phyloP scores from a whole-genome alignment of 2,888 invertebrate species.

The Hirudinaria manillensis region DNA sequence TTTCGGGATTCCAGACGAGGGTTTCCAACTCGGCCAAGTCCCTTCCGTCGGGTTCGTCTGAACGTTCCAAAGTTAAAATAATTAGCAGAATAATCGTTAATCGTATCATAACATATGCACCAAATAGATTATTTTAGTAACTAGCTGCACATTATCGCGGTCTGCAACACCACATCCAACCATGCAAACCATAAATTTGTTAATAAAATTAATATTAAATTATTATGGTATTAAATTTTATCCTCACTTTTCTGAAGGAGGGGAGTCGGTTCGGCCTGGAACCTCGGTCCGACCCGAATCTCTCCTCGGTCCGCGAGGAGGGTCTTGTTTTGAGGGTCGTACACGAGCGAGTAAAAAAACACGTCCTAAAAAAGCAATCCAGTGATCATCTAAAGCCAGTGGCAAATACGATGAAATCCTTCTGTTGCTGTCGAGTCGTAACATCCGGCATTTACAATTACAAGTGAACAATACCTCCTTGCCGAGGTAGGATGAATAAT shows the following conservation, averaged over 20 bases:
- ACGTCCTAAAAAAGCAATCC: slow-evolving; percentile 69
- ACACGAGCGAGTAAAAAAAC: slow-evolving; percentile 99
- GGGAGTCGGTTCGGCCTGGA: slow-evolving; percentile 79
- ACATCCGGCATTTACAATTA: neutral
- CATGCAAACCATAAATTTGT: neutral
- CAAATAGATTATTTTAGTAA: too few species aligned
- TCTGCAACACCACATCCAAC: neutral
- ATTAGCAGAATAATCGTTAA: neutral
- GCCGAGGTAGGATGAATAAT: slow-evolving; percentile 87
- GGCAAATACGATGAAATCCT: neutral
- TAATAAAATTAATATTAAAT: neutral
- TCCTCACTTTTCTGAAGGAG: slow-evolving; percentile 66
- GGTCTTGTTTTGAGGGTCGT: slow-evolving; percentile 97
- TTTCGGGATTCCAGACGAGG: slow-evolving; percentile 87
- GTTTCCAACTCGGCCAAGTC: slow-evolving; percentile 75
- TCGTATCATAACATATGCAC: neutral
- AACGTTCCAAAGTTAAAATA: slow-evolving; percentile 4
- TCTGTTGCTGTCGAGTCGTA: neutral
- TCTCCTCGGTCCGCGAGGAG: slow-evolving; percentile 94
- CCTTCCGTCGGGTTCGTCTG: slow-evolving; percentile 62
- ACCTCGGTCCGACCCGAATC: slow-evolving; percentile 82
- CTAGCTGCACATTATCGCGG: too few species aligned
- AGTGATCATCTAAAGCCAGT: neutral
- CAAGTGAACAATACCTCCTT: slow-evolving; percentile 66
- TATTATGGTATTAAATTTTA: neutral